A percentile compares a stretch with the other conserved stretches of the same genome.
These are phyloP conservation scores for Drosophila kambysellisi DNA, from an alignment of 2,888 invertebrate genomes.

Conservation along the genomic window DNA sequence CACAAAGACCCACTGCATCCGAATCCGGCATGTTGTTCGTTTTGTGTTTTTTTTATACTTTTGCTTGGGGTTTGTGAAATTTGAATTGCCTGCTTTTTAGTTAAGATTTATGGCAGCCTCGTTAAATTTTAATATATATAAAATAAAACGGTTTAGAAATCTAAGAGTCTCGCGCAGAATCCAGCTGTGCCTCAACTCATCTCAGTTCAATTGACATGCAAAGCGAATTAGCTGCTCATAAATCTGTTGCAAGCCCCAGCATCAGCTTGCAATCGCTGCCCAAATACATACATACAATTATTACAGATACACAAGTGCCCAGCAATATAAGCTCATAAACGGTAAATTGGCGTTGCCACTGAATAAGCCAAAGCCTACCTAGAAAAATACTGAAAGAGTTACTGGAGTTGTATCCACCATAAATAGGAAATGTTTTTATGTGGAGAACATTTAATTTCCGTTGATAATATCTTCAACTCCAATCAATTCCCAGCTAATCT, in stretches of 20 bases:
- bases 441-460: slow-evolving; percentile 4
- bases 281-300: slow-evolving; percentile 27
- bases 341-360: not conserved
- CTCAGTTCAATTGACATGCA: slow-evolving; percentile 71
- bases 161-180: slow-evolving; percentile 31
- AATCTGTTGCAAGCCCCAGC: slow-evolving; percentile 39
- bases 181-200: slow-evolving; percentile 7
- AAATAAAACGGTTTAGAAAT: slow-evolving; percentile 78
- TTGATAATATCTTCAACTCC: slow-evolving; percentile 1
- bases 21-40: slow-evolving; percentile 40
- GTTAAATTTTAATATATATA: slow-evolving; percentile 84
- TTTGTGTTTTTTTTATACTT: slow-evolving; percentile 22
- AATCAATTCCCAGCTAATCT: slow-evolving; percentile 8
- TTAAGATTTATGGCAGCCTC: slow-evolving; percentile 84
- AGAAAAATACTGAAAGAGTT: not conserved
- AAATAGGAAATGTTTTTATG: slow-evolving; percentile 1
- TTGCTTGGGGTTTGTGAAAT: slow-evolving; percentile 68
- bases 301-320: slow-evolving; percentile 26
- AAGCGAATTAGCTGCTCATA: slow-evolving; percentile 74
- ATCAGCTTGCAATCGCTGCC: not conserved
- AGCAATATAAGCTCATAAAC: slow-evolving; percentile 18
- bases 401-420: not conserved
- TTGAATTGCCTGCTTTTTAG: slow-evolving; percentile 84
- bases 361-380: not conserved
- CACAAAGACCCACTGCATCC: slow-evolving; percentile 22